Conservation (phyloP, 1,140 invertebrate species). For the Lasioglossum baleicum region DNA sequence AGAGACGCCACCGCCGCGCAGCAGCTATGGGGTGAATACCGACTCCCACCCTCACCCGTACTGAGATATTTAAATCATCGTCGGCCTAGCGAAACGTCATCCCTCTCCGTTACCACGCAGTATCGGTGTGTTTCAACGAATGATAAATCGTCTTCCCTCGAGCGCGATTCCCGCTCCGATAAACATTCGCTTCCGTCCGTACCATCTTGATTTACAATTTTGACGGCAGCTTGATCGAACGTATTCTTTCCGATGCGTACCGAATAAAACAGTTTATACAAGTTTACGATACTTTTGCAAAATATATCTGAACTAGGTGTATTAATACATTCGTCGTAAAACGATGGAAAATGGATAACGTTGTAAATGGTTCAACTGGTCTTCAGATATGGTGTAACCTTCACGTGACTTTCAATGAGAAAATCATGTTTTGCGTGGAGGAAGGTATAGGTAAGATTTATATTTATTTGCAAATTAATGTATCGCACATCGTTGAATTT, state of each 20-base stretch:
- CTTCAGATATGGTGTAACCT: too few relatives aligned
- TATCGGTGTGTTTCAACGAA: conserved; percentile 34
- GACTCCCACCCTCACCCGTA: not conserved
- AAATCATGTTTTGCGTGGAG: too few relatives aligned
- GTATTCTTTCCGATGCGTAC: not conserved
- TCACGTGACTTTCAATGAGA: too few relatives aligned
- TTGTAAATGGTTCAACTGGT: too few relatives aligned
- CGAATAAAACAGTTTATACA: not conserved
- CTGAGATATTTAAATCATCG: conserved; percentile 62
- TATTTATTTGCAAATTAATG: too few relatives aligned
- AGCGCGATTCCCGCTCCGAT: conserved; percentile 45
- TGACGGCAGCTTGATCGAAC: not conserved
- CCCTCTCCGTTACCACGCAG: conserved; percentile 34
- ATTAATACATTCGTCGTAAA: too few relatives aligned
- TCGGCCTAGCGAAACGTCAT: conserved; percentile 44
- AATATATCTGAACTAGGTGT: too few relatives aligned
- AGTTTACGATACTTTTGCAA: too few relatives aligned
- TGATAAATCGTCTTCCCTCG: conserved; percentile 57
- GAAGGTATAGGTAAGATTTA: too few relatives aligned
- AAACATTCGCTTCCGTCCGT: conserved; percentile 44
- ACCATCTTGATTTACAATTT: conserved; percentile 13
- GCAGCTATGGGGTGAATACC: conserved; percentile 10
- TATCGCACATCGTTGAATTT: too few relatives aligned
- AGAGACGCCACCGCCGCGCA: not conserved
- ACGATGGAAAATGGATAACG: too few relatives aligned